These are phyloP conservation scores for Hermetia illucens DNA, from an alignment of 1,140 invertebrate species.

Conservation along the genomic window DNA sequence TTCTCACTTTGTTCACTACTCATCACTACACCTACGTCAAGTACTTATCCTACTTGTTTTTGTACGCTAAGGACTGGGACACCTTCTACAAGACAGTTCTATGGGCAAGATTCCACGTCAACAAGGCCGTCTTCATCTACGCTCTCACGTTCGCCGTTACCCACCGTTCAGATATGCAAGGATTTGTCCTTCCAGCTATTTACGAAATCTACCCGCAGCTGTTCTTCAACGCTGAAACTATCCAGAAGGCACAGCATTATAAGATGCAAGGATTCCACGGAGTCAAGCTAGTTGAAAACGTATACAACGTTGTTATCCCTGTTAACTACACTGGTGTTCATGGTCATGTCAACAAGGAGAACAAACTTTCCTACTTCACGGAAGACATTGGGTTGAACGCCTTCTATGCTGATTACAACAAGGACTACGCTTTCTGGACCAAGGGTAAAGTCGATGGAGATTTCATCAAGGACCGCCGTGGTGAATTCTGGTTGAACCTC, in stretches of 20 bases:
- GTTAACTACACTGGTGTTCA: conserved; percentile 38
- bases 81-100: conserved; percentile 41
- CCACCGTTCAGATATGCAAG: conserved; percentile 34
- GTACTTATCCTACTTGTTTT: conserved; percentile 36
- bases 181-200: conserved; percentile 36
- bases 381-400: conserved; percentile 50
- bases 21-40: too few species aligned
- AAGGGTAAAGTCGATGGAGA: conserved; percentile 32
- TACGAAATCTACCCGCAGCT: conserved; percentile 42
- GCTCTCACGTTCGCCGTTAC: conserved; percentile 36
- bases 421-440: conserved; percentile 44
- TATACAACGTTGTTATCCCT: conserved; percentile 27
- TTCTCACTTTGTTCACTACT: conserved; percentile 34
- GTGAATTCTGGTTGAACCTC: conserved; percentile 39
- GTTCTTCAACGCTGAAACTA: conserved; percentile 35
- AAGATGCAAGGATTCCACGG: conserved; percentile 34
- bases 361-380: conserved; percentile 48
- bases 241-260: conserved; percentile 33
- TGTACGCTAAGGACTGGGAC: conserved; percentile 41
- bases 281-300: conserved; percentile 19
- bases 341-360: conserved; percentile 33
- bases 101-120: conserved; percentile 32
- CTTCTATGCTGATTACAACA: conserved; percentile 49
- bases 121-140: conserved; percentile 37
- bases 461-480: conserved; percentile 34